A percentile compares a stretch with the other conserved stretches of the same genome.
Evolutionary conservation across 2,888 invertebrate species (phyloP).

Genomic region (Dusona sp.): DNA sequence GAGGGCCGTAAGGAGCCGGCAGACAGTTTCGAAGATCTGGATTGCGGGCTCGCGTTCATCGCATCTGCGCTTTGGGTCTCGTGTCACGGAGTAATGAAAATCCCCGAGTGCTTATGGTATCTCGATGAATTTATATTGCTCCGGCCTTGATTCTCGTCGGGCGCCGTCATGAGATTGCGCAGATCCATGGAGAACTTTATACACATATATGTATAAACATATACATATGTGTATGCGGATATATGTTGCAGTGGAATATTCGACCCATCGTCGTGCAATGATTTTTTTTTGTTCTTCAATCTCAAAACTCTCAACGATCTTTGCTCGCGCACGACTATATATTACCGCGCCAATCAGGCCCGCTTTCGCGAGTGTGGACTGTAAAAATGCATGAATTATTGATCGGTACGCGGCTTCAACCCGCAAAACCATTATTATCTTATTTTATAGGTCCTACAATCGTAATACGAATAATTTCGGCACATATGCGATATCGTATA

Average conservation of each 20-base stretch:
- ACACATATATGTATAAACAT: not conserved
- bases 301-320: conserved; percentile 47
- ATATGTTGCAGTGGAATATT: conserved; percentile 9
- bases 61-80: conserved; percentile 62
- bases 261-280: conserved; percentile 41
- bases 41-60: conserved; percentile 35
- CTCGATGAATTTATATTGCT: conserved; percentile 72
- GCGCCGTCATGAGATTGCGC: conserved; percentile 48
- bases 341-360: conserved; percentile 69
- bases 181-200: conserved; percentile 33
- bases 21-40: conserved; percentile 61
- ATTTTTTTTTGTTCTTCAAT: conserved; percentile 54
- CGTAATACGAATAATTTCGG: conserved; percentile 69
- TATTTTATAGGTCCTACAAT: conserved; percentile 70
- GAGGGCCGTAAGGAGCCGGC: conserved; percentile 61
- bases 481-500: conserved; percentile 50
- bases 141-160: conserved; percentile 65
- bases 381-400: conserved; percentile 71
- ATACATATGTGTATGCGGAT: not conserved
- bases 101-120: conserved; percentile 67
- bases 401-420: conserved; percentile 57
- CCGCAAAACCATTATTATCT: conserved; percentile 68
- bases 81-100: conserved; percentile 70
- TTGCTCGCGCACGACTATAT: conserved; percentile 56
- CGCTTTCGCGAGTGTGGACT: conserved; percentile 68